A percentile compares a stretch with the other conserved stretches of the same genome.
phyloP scores from a whole-genome alignment of 1,140 invertebrate species.

The Aphidius ervi region DNA sequence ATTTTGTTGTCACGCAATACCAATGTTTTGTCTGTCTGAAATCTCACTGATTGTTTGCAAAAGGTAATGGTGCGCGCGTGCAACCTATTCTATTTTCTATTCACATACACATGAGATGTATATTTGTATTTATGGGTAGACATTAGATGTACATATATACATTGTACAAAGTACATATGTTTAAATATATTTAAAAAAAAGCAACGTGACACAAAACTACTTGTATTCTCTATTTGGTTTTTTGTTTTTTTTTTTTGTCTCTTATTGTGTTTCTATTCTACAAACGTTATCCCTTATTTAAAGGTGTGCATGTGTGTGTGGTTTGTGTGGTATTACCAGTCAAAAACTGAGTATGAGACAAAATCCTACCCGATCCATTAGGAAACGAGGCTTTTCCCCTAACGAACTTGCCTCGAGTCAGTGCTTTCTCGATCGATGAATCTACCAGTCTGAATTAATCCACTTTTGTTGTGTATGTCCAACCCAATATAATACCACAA shows the following conservation, averaged over 20 bases:
- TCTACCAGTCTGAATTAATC: conserved; percentile 17
- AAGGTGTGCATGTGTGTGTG: conserved; percentile 1
- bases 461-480: conserved; percentile 8
- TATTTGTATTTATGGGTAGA: no score
- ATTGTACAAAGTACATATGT: no score
- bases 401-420: conserved; percentile 16
- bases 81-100: conserved; percentile 5
- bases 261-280: no score
- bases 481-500: neutral
- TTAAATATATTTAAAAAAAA: no score
- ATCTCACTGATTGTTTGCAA: conserved; percentile 23
- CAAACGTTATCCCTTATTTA: neutral
- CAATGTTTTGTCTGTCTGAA: conserved; percentile 6
- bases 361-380: conserved; percentile 17
- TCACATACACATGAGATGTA: no score
- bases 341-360: conserved; percentile 4
- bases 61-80: conserved; percentile 14
- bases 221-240: no score
- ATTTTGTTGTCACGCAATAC: conserved; percentile 16
- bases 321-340: no score
- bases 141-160: no score
- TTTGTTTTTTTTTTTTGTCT: no score
- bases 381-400: conserved; percentile 18
- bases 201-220: no score
- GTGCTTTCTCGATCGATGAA: conserved; percentile 11